Percentiles rank a stretch among this genome's conserved stretches.
phyloP scores from a whole-genome alignment of 2,888 invertebrate species.

The Dasypolia templi region DNA sequence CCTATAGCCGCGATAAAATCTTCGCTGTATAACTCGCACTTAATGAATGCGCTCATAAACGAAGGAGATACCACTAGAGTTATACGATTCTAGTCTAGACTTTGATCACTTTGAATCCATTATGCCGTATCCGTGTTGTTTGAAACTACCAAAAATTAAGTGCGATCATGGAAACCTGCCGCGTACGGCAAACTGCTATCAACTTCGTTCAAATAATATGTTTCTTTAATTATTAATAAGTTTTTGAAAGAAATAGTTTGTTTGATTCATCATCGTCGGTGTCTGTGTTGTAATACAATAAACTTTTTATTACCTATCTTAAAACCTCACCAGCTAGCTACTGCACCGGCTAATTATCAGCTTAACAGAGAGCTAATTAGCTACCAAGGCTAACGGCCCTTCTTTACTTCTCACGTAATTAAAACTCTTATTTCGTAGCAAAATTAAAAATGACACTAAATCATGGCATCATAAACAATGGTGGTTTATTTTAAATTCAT shows the following conservation, averaged over 20 bases:
- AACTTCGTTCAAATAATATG: constrained; percentile 29
- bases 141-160: constrained; percentile 51
- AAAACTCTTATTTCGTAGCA: constrained; percentile 72
- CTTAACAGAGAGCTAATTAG: constrained; percentile 67
- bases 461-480: constrained; percentile 71
- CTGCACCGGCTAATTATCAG: constrained; percentile 63
- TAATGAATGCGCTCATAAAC: constrained; percentile 42
- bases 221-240: constrained; percentile 14
- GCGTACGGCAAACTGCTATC: constrained; percentile 33
- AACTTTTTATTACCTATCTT: constrained; percentile 47
- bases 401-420: constrained; percentile 66
- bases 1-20: constrained; percentile 52
- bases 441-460: constrained; percentile 75
- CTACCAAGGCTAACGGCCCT: constrained; percentile 72
- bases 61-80: constrained; percentile 50
- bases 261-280: constrained; percentile 20
- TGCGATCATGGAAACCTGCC: constrained; percentile 38
- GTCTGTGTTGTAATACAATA: constrained; percentile 26
- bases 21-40: constrained; percentile 52
- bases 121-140: constrained; percentile 50
- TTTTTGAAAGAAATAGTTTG: constrained; percentile 21
- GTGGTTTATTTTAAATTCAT: constrained; percentile 78
- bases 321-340: constrained; percentile 27
- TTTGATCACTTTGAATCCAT: constrained; percentile 59
- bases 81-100: constrained; percentile 46